Evolutionary conservation across 2,888 invertebrate genomes (phyloP).

Genomic region (Stenichneumon culpator): DNA sequence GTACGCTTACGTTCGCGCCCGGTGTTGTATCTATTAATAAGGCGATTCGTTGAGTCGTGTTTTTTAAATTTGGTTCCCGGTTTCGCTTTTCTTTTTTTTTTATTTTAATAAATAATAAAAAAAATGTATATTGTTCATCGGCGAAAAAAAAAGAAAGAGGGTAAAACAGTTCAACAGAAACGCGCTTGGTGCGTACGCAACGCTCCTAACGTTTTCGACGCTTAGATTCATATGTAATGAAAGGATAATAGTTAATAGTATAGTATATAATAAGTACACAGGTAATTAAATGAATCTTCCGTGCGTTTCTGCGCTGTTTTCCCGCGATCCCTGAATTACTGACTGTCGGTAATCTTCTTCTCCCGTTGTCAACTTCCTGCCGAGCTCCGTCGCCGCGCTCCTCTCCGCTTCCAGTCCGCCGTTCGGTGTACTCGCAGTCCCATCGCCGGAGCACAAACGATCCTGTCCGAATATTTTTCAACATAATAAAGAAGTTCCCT

Average conservation of each 20-base stretch:
- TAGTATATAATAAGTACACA: constrained; percentile 9
- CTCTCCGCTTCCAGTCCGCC: background rate
- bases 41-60: too few relatives aligned
- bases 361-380: background rate
- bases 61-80: too few relatives aligned
- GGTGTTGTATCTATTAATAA: too few relatives aligned
- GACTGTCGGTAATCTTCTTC: constrained; percentile 13
- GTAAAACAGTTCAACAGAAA: constrained; percentile 60
- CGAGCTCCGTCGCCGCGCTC: background rate
- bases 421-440: background rate
- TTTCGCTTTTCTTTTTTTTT: too few relatives aligned
- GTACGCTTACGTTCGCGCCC: too few relatives aligned
- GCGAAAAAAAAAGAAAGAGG: too few relatives aligned
- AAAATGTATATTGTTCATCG: too few relatives aligned
- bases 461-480: background rate
- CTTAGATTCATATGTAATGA: too few relatives aligned
- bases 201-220: background rate
- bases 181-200: constrained; percentile 37
- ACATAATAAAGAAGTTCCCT: constrained; percentile 13
- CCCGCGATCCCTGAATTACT: background rate
- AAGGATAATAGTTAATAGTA: too few relatives aligned
- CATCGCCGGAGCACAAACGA: background rate
- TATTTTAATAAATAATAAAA: too few relatives aligned
- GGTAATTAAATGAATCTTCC: constrained; percentile 33
- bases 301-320: background rate